Conservation (phyloP, 1,140 invertebrate species). For the Nasonia giraulti region DNA sequence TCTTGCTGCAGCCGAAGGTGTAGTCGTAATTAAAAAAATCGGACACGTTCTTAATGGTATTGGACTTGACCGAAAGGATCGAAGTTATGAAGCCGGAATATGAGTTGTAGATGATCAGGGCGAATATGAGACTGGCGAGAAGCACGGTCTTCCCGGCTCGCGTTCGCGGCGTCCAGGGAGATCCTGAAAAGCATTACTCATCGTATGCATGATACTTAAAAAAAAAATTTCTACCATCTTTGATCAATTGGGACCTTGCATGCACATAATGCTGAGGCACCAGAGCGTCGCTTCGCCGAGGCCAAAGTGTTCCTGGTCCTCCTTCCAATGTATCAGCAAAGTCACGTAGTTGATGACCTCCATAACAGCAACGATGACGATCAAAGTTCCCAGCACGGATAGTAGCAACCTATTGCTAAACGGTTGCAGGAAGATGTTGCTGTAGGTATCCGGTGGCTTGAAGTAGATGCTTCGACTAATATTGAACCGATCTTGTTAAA, state of each 20-base stretch:
- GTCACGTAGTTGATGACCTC: conserved; percentile 72
- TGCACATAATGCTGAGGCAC: conserved; percentile 78
- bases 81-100: conserved; percentile 80
- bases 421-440: conserved; percentile 79
- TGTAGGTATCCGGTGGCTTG: conserved; percentile 76
- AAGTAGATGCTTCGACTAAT: conserved; percentile 80
- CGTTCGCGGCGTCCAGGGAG: conserved; percentile 75
- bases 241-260: conserved; percentile 73
- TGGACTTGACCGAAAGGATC: conserved; percentile 77
- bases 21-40: conserved; percentile 77
- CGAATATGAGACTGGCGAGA: conserved; percentile 76
- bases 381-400: conserved; percentile 73
- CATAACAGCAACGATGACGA: conserved; percentile 73
- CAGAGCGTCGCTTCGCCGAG: conserved; percentile 76
- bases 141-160: conserved; percentile 77
- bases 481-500: background rate
- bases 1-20: conserved; percentile 76
- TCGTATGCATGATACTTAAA: background rate
- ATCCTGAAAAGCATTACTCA: conserved; percentile 70
- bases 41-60: conserved; percentile 75
- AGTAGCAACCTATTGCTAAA: conserved; percentile 75
- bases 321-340: conserved; percentile 61
- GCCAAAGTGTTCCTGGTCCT: conserved; percentile 65
- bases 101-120: conserved; percentile 77
- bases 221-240: background rate